These are phyloP conservation scores for Lontra canadensis DNA, from an alignment of 2,113 vertebrate species.

Conservation along the genomic window DNA sequence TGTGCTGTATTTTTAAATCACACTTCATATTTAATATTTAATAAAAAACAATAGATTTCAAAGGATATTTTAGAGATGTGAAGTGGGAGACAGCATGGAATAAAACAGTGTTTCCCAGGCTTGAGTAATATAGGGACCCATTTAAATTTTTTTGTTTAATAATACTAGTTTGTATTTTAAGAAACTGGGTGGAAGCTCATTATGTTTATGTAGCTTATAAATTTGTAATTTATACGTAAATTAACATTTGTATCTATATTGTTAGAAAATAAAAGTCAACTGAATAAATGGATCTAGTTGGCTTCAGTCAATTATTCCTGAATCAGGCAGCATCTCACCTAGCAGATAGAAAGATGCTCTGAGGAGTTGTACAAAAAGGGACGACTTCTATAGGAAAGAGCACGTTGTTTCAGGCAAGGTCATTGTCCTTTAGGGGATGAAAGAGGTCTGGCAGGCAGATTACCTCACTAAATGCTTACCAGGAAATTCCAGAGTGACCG, in stretches of 20 bases:
- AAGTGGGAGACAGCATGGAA: neutral
- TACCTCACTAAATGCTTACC: neutral
- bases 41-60: constrained; percentile 11
- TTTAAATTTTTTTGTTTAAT: neutral
- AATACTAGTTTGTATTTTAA: neutral
- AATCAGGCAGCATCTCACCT: neutral
- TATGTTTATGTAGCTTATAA: neutral
- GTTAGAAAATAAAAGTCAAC: neutral
- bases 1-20: neutral
- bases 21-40: neutral
- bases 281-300: neutral
- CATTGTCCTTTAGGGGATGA: neutral
- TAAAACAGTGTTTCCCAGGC: neutral
- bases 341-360: neutral
- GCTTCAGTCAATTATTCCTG: neutral
- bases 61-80: neutral
- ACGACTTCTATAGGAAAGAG: neutral
- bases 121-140: neutral
- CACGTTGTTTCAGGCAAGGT: neutral
- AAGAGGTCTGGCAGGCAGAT: neutral
- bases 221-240: neutral
- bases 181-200: neutral
- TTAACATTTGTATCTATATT: neutral
- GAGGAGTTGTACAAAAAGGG: neutral
- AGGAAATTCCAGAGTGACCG: neutral